Percentiles rank a stretch among this genome's conserved stretches.
phyloP scores from a whole-genome alignment of 2,888 invertebrate species.

The Rhogogaster chlorosoma region DNA sequence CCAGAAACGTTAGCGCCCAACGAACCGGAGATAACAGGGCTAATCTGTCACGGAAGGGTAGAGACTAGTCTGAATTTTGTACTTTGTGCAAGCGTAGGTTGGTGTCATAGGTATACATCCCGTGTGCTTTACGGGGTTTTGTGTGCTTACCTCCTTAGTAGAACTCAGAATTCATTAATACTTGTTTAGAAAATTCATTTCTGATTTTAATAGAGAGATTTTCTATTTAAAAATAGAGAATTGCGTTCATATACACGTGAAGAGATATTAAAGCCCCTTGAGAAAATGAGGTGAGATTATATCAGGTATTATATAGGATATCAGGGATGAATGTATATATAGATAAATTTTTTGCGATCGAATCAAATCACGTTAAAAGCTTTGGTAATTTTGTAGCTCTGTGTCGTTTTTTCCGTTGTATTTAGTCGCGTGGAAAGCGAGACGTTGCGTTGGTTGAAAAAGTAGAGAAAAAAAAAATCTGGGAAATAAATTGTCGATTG shows the following conservation, averaged over 20 bases:
- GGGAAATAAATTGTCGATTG: background rate
- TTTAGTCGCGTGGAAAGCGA: background rate
- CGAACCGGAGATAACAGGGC: slow-evolving; percentile 30
- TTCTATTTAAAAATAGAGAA: background rate
- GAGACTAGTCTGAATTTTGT: slow-evolving; percentile 13
- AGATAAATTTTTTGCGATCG: background rate
- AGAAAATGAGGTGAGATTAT: background rate
- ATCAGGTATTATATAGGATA: background rate
- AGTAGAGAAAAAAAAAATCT: background rate
- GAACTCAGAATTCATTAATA: background rate
- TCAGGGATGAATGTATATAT: background rate
- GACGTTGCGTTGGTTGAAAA: too few relatives aligned
- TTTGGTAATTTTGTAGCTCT: background rate
- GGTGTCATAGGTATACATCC: background rate
- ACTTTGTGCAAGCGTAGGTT: background rate
- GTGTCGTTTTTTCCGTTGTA: background rate
- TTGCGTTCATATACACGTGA: background rate
- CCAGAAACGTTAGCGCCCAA: background rate
- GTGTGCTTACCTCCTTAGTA: background rate
- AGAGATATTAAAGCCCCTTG: background rate
- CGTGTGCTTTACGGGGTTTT: background rate
- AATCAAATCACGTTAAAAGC: slow-evolving; percentile 44
- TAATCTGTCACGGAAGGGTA: slow-evolving; percentile 36
- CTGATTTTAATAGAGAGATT: background rate
- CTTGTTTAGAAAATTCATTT: background rate